These are phyloP conservation scores for Spisula solida DNA, from an alignment of 2,888 invertebrate species.

Conservation along the genomic window DNA sequence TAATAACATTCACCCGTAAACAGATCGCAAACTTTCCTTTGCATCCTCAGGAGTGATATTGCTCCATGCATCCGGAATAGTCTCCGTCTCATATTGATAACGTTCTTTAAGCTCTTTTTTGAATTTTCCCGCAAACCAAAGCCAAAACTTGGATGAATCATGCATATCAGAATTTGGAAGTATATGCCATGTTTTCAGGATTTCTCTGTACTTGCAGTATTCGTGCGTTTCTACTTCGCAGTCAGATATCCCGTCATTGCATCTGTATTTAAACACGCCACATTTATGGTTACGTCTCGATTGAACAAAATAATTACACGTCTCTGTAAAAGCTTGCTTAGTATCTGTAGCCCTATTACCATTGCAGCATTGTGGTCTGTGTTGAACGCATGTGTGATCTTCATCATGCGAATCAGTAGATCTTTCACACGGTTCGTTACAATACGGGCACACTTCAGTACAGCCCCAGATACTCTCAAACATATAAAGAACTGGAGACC, in stretches of 20 bases:
- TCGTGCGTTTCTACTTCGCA: neutral
- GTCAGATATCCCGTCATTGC: neutral
- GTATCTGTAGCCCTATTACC: neutral
- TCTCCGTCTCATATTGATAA: neutral
- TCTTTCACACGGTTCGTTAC: neutral
- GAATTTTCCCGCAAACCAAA: constrained; percentile 27
- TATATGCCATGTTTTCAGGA: neutral
- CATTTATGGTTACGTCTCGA: neutral
- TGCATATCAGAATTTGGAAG: neutral
- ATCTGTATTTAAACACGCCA: neutral
- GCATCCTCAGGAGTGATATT: neutral
- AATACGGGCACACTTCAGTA: neutral
- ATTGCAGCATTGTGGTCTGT: neutral
- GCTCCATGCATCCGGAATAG: neutral
- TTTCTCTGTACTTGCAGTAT: neutral
- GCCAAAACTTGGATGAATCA: constrained; percentile 31
- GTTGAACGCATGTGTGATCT: neutral
- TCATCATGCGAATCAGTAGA: neutral
- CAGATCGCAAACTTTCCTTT: constrained; percentile 2
- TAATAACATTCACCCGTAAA: neutral
- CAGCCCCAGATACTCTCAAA: neutral
- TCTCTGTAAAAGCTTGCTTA: neutral
- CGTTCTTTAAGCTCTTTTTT: neutral
- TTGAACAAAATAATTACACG: neutral
- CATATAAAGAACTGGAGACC: neutral